phyloP scores from a whole-genome alignment of 1,140 invertebrate genomes.

The Pachypsylla venusta region DNA sequence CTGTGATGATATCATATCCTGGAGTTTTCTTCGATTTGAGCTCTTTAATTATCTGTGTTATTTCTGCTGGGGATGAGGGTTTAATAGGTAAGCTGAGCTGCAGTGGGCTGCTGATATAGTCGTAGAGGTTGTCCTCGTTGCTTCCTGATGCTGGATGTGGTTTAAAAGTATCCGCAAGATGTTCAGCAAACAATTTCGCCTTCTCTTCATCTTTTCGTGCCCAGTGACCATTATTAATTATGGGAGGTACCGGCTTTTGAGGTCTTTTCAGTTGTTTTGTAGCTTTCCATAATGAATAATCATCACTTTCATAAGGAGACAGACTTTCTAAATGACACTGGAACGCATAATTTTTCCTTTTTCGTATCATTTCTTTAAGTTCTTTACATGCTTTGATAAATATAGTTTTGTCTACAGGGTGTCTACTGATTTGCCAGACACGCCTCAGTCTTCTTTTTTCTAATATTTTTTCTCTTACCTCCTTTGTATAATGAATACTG shows the following conservation, averaged over 20 bases:
- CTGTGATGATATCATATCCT: conserved; percentile 24
- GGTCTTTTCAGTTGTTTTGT: conserved; percentile 7
- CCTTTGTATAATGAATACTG: neutral
- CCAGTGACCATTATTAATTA: conserved; percentile 11
- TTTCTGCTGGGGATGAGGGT: conserved; percentile 1
- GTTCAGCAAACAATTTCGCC: conserved; percentile 3
- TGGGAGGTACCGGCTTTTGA: neutral
- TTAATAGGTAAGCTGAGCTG: neutral
- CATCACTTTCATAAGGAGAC: neutral
- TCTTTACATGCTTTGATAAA: neutral
- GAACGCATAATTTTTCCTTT: neutral
- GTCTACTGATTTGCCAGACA: neutral
- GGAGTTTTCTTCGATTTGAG: conserved; percentile 24
- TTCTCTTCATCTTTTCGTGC: conserved; percentile 5
- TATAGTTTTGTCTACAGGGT: neutral
- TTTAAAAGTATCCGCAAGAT: neutral
- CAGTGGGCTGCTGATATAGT: too few relatives aligned
- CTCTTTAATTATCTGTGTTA: neutral
- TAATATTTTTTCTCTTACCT: neutral
- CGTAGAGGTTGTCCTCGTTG: neutral
- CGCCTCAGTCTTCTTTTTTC: neutral
- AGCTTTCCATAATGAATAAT: conserved; percentile 9
- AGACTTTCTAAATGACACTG: too few relatives aligned
- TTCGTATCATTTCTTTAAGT: neutral
- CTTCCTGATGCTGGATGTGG: neutral